phyloP scores from a whole-genome alignment of 2,888 invertebrate genomes.

The Phengaris arion region DNA sequence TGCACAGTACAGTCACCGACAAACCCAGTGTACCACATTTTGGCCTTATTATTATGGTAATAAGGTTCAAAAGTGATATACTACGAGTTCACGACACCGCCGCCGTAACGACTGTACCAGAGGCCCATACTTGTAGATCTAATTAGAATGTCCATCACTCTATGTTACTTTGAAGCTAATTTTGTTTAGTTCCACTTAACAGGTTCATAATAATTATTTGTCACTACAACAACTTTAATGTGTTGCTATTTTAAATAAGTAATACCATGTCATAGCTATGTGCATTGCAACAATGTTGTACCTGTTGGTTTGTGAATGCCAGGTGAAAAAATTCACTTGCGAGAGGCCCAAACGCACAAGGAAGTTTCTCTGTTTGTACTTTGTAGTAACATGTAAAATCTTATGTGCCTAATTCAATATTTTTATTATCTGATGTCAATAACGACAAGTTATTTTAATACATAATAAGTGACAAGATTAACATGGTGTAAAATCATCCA shows the following conservation, averaged over 20 bases:
- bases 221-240: neutral
- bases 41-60: neutral
- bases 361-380: no score
- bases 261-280: neutral
- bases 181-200: conserved; percentile 30
- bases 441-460: no score
- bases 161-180: conserved; percentile 38
- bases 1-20: neutral
- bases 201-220: conserved; percentile 22
- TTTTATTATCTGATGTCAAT: no score
- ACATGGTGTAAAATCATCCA: neutral
- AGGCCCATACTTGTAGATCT: conserved; percentile 40
- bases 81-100: neutral
- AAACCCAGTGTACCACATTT: neutral
- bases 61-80: neutral
- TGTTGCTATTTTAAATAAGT: neutral
- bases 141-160: conserved; percentile 51
- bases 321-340: no score
- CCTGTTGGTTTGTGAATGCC: no score
- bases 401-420: no score
- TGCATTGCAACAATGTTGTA: neutral
- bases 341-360: no score
- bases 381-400: no score
- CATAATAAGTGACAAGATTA: neutral
- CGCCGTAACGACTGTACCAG: neutral